Base-by-base conservation (phyloP, 2,797 vertebrate species). In the Spea hammondii region DNA sequence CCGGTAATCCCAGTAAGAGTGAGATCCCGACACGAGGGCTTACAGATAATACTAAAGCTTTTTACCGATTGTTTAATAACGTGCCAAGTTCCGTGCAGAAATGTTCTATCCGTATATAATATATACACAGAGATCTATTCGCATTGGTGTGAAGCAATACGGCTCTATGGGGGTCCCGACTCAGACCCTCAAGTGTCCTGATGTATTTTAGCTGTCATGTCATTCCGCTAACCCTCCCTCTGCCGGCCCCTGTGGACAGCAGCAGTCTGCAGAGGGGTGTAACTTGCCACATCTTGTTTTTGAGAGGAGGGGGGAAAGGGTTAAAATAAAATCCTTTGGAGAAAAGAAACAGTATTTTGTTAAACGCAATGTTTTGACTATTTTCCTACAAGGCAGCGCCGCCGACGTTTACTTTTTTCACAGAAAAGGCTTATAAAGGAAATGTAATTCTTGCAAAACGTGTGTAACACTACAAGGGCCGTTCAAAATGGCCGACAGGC, bases 281-380 rank as follows among this genome's bases (percentile, higher is more conserved):
- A 48, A 68, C 83, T 79, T 84, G 81, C 83, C 64, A 80, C 83
- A 85, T 86, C 88, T 91, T 84, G 85, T 88, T 89, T 70, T 90
- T 89, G 60, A 84, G 89, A 86, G 87, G 60, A 83, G 74, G 83
- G 74, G 83, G 75, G 74, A 45, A 53, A 85, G 85, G 79, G 79
- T 62, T 17, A 73, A 64, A 85, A 84, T 66, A 85, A 83, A 86
- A 82, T 85, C 89, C 86, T 87, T 89, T 87, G 75, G 85, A 86
- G 46, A 45, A 91, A 90, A 87, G 89, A 88, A 90, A 85, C 88
- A 88, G 79, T 90, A 92, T 92, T 93, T 93, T 93, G 91, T 91
- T 92, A 93, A 91, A 90, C 88, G 92, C 89, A 88, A 85, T 91
- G 91, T 92, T 92, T 92, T 90, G 91, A 90, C 91, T 93, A 93